phyloP scores from a whole-genome alignment of 2,113 vertebrate genomes.

The Paradisaea rubra region DNA sequence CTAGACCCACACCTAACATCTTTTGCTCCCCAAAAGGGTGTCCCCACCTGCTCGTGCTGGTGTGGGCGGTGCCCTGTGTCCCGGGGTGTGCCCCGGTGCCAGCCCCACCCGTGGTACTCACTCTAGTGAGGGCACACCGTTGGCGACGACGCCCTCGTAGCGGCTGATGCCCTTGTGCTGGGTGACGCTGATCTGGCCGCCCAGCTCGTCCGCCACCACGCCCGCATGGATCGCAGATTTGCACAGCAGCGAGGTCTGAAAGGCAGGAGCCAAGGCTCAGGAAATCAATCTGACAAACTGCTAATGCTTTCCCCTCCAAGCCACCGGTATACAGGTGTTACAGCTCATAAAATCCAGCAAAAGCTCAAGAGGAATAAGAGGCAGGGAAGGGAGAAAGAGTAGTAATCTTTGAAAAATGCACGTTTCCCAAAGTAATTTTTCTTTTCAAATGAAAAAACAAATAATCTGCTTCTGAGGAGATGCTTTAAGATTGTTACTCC shows the following conservation, averaged over 20 bases:
- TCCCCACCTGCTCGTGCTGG: background rate
- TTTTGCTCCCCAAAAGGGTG: background rate
- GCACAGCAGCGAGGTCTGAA: slow-evolving; percentile 84
- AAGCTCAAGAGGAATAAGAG: background rate
- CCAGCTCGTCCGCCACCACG: slow-evolving; percentile 76
- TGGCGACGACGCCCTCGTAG: slow-evolving; percentile 75
- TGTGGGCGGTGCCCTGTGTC: background rate
- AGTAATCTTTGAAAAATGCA: background rate
- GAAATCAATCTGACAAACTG: background rate
- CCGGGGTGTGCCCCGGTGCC: background rate
- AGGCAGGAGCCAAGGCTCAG: slow-evolving; percentile 16
- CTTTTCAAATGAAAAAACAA: background rate
- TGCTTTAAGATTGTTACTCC: background rate
- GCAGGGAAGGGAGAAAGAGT: background rate
- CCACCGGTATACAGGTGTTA: background rate
- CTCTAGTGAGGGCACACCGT: slow-evolving; percentile 77
- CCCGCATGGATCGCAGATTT: slow-evolving; percentile 84
- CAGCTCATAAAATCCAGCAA: background rate
- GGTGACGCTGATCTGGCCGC: slow-evolving; percentile 78
- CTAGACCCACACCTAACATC: background rate
- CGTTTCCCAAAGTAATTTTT: fast-evolving
- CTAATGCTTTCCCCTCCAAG: background rate
- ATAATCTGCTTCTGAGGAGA: background rate
- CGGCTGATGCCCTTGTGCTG: slow-evolving; percentile 74
- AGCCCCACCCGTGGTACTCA: slow-evolving; percentile 58